phyloP scores from a whole-genome alignment of 2,113 vertebrate species.

The Dasyurus viverrinus region DNA sequence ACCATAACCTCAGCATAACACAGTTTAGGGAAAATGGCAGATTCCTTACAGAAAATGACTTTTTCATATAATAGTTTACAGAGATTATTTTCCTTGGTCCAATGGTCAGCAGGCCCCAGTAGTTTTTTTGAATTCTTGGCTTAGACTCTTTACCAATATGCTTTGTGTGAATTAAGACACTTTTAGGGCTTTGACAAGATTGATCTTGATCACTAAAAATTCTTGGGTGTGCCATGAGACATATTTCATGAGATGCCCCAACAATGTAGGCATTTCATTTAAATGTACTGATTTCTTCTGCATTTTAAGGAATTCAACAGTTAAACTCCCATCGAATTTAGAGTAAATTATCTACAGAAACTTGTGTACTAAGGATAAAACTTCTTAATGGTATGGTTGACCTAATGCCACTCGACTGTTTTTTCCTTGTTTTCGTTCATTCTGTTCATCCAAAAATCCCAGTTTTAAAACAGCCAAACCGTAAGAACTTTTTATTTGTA shows the following conservation, averaged over 20 bases:
- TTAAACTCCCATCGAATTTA: background rate
- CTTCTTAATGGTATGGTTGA: background rate
- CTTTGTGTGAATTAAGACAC: background rate
- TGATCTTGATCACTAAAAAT: background rate
- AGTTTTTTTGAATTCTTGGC: background rate
- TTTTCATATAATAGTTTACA: background rate
- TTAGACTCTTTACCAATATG: background rate
- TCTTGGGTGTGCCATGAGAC: background rate
- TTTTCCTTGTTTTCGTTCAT: conserved; percentile 20
- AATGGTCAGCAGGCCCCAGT: background rate
- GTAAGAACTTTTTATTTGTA: conserved; percentile 6
- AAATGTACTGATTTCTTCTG: background rate
- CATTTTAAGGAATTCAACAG: background rate
- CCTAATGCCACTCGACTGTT: background rate
- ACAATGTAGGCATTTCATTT: background rate
- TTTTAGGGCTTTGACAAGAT: background rate
- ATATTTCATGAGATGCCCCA: background rate
- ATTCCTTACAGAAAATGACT: background rate
- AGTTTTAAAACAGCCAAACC: conserved; percentile 21
- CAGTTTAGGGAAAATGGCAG: background rate
- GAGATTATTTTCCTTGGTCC: background rate
- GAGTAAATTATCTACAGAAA: background rate
- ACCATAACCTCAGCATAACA: background rate
- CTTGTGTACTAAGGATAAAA: background rate
- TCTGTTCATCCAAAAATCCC: background rate